A percentile compares a stretch with the other conserved stretches of the same genome.
phyloP scores from a whole-genome alignment of 2,113 vertebrate genomes.

The Nyctibius bracteatus region DNA sequence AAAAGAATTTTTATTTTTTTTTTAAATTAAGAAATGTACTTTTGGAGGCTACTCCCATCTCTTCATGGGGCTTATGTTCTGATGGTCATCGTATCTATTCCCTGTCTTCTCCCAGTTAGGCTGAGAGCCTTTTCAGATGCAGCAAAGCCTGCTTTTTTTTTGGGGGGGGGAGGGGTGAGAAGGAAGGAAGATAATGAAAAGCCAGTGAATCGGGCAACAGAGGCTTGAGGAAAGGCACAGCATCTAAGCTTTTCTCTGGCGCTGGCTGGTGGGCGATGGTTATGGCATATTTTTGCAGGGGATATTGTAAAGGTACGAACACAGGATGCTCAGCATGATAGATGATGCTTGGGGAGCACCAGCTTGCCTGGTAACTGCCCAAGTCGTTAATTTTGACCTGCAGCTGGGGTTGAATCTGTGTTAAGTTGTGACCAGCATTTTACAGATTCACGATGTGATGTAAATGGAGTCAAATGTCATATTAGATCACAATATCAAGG shows the following conservation, averaged over 20 bases:
- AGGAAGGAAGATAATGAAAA: not conserved
- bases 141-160: not conserved
- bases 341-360: not conserved
- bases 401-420: not conserved
- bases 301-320: accelerated
- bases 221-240: not conserved
- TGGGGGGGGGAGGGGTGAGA: not conserved
- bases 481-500: not conserved
- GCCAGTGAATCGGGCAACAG: not conserved
- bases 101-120: not conserved
- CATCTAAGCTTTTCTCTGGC: not conserved
- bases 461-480: not conserved
- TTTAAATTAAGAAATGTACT: not conserved
- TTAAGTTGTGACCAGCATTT: not conserved
- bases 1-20: not conserved
- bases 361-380: not conserved
- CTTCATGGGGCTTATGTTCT: not conserved
- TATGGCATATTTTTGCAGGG: not conserved
- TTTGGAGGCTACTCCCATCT: not conserved
- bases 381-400: not conserved
- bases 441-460: not conserved
- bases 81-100: not conserved
- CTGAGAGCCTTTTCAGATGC: not conserved
- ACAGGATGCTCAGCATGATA: not conserved
- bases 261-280: accelerated